Evolutionary conservation across 1,140 invertebrate genomes (phyloP).

Genomic region (Conopomorpha cramerella): DNA sequence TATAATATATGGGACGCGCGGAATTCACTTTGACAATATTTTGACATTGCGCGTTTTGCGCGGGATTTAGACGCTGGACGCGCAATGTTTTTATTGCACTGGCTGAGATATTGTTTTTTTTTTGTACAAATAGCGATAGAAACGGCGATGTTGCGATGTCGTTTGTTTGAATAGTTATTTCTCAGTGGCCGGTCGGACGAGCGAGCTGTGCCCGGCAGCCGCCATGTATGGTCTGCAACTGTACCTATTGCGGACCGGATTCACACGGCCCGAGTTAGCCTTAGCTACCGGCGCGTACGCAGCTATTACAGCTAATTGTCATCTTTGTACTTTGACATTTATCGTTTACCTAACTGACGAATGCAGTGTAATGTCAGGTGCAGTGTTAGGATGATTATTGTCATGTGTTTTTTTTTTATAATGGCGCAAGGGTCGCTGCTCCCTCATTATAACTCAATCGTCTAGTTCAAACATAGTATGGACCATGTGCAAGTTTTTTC

Average conservation of each 20-base stretch:
- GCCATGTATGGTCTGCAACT: constrained; percentile 46
- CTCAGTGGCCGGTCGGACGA: constrained; percentile 16
- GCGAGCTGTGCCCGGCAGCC: constrained; percentile 22
- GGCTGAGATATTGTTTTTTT: constrained; percentile 33
- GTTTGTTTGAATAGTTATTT: too few relatives aligned
- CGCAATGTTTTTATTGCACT: constrained; percentile 22
- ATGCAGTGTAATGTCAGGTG: too few relatives aligned
- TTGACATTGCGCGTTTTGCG: constrained; percentile 49
- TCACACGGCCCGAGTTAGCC: too few relatives aligned
- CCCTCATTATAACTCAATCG: constrained; percentile 8
- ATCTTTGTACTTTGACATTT: background rate
- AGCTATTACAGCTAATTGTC: background rate
- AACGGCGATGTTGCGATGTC: too few relatives aligned
- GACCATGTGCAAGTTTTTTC: constrained; percentile 8
- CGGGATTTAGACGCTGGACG: constrained; percentile 30
- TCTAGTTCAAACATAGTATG: constrained; percentile 1
- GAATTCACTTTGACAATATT: constrained; percentile 60
- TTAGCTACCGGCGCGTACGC: too few relatives aligned
- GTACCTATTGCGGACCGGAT: too few relatives aligned
- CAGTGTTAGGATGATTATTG: too few relatives aligned
- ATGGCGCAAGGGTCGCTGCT: constrained; percentile 6
- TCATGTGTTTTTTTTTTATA: too few relatives aligned
- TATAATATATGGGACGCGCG: constrained; percentile 52
- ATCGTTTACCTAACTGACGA: too few relatives aligned
- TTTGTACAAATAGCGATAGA: constrained; percentile 12